Conservation (phyloP, 35 echinoderm and acorn worm species). For the Anneissia japonica region DNA sequence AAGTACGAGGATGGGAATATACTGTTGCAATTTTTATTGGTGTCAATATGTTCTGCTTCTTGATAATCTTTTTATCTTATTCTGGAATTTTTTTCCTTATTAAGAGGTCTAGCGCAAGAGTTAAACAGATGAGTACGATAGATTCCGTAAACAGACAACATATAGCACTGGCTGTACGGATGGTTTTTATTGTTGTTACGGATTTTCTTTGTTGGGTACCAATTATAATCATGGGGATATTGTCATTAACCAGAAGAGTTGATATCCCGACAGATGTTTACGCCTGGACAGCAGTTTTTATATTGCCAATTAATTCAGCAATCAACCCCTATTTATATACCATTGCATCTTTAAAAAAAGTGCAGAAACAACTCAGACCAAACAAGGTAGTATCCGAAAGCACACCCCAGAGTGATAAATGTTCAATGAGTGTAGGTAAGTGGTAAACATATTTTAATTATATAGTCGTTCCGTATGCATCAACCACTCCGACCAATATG, state of each 20-base stretch:
- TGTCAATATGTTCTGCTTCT: slow-evolving; percentile 35
- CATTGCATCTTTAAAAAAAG: background rate
- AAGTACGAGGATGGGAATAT: slow-evolving; percentile 38
- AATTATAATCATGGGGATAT: slow-evolving; percentile 7
- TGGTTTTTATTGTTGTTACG: background rate
- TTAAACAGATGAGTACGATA: too few relatives aligned
- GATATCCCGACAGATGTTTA: background rate
- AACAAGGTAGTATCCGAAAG: too few relatives aligned
- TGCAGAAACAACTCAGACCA: background rate
- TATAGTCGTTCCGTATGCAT: too few relatives aligned
- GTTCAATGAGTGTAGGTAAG: too few relatives aligned
- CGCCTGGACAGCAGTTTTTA: slow-evolving; percentile 2
- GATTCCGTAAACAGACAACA: background rate
- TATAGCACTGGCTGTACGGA: background rate
- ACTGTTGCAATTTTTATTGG: slow-evolving; percentile 24
- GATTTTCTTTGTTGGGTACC: slow-evolving; percentile 16
- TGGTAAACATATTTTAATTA: too few relatives aligned
- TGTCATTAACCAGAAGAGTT: background rate
- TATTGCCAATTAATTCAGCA: slow-evolving; percentile 21
- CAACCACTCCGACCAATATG: too few relatives aligned
- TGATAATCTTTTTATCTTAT: slow-evolving; percentile 21
- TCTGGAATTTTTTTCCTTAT: slow-evolving; percentile 10
- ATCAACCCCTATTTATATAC: slow-evolving; percentile 18
- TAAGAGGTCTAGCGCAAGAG: background rate
- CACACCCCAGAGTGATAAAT: too few relatives aligned